Evolutionary conservation across 2,113 vertebrate species (phyloP).

Genomic region (Odontophorus gujanensis): DNA sequence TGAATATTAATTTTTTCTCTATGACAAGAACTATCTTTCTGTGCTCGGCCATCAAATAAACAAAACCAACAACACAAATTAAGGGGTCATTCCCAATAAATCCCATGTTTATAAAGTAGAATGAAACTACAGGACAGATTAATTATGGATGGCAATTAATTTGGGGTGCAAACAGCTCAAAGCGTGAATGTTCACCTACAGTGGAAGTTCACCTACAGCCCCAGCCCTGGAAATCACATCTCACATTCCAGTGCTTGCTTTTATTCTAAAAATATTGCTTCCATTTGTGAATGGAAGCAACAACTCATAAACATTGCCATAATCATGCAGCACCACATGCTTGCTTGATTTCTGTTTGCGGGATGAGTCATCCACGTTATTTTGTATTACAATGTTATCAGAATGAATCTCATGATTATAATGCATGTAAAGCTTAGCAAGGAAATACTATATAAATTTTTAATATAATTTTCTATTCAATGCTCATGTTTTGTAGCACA

Average conservation of each 20-base stretch:
- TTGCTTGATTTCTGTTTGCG: not conserved
- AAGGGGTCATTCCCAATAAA: not conserved
- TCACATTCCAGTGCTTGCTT: not conserved
- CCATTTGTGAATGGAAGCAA: not conserved
- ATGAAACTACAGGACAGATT: not conserved
- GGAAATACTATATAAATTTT: slow-evolving; percentile 30
- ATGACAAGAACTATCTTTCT: not conserved
- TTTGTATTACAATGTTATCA: accelerated
- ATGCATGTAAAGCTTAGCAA: slow-evolving; percentile 11
- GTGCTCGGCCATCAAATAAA: not conserved
- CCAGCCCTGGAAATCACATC: not conserved
- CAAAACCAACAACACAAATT: not conserved
- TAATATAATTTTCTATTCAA: slow-evolving; percentile 24
- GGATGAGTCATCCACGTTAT: not conserved
- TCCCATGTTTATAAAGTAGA: not conserved
- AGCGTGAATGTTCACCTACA: slow-evolving; percentile 35
- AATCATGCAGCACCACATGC: not conserved
- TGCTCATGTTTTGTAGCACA: not conserved
- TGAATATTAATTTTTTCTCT: not conserved
- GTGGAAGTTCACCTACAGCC: not conserved
- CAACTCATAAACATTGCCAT: not conserved
- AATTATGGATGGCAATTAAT: slow-evolving; percentile 46
- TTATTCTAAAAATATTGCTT: not conserved
- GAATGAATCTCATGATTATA: not conserved
- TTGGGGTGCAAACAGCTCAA: not conserved